These are phyloP conservation scores for Sebastes aleutianus DNA, from an alignment of 2,797 vertebrate genomes.

Conservation along the genomic window DNA sequence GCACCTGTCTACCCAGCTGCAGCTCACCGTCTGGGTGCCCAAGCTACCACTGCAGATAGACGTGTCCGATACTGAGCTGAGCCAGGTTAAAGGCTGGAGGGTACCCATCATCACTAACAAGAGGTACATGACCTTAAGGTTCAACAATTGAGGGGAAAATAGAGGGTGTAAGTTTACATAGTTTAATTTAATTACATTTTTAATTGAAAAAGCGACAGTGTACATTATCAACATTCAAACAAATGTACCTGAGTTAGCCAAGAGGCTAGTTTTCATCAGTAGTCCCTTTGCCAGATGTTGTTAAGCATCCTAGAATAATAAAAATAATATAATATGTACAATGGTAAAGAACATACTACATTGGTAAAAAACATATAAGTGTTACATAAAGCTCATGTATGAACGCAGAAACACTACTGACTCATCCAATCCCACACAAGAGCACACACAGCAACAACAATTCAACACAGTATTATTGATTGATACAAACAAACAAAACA, in stretches of 20 bases:
- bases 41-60: slow-evolving; percentile 94
- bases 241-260: too few species aligned
- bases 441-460: background rate
- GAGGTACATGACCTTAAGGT: slow-evolving; percentile 76
- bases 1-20: slow-evolving; percentile 91
- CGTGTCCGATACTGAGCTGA: slow-evolving; percentile 93
- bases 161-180: background rate
- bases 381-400: background rate
- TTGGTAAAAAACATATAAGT: background rate
- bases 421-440: background rate
- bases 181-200: background rate
- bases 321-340: too few species aligned
- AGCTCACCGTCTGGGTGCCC: slow-evolving; percentile 92
- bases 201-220: too few species aligned
- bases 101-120: slow-evolving; percentile 90
- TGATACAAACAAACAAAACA: background rate
- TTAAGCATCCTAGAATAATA: too few species aligned
- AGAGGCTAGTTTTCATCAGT: too few species aligned
- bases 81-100: slow-evolving; percentile 97
- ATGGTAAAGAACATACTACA: too few species aligned
- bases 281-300: too few species aligned
- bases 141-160: background rate
- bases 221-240: too few species aligned
- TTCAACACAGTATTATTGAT: background rate
- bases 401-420: background rate